Base-by-base conservation (phyloP, 2,888 invertebrate species). In the Bruchidius siliquastri region DNA sequence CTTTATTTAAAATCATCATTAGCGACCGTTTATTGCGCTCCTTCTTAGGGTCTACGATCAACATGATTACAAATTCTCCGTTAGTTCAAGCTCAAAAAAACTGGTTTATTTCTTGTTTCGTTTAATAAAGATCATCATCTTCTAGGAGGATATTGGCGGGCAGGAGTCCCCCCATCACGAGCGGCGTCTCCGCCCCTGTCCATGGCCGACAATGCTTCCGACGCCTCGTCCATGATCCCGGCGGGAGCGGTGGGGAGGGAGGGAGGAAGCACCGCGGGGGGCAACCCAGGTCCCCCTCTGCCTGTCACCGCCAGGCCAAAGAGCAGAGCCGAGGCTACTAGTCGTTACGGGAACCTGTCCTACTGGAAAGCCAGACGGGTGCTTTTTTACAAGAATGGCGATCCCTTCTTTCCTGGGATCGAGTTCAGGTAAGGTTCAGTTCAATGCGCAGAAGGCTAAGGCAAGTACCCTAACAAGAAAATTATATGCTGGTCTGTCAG, bases 351-450 rank as follows among this genome's bases (percentile, higher is more conserved):
- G 78, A 80, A 95, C 85, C 90, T 95, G 72, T 94, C 94, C 78
- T 95, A 94, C 84, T 96, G 96, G 96, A 92, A 94, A 82, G 95
- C 96, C 0, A 89, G 95, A 75, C 89, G 96, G 72, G 94, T 97
- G 74, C 92, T 94, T 0, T 97, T 98, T 87, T 97, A 94, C 88
- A 92, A 95, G 84, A 98, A 97, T 89, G 97, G 97, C 2, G 97
- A 97, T 84, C 94, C 96, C 0, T 95, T 96, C 84, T 96, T 94
- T 84, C 95, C 95, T 20, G 96, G 97, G 0, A 91, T 96, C 67
- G 96, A 96, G 86, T 81, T 92, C 94, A 84, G 78, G 78, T 78
- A 71, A n/a, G n/a, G n/a, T n/a, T n/a, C n/a, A n/a, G n/a, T n/a
- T n/a, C n/a, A n/a, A n/a, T n/a, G n/a, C n/a, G n/a, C n/a, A n/a